Evolutionary conservation across 1,140 invertebrate species (phyloP).

Genomic region (Chlorops oryzae): DNA sequence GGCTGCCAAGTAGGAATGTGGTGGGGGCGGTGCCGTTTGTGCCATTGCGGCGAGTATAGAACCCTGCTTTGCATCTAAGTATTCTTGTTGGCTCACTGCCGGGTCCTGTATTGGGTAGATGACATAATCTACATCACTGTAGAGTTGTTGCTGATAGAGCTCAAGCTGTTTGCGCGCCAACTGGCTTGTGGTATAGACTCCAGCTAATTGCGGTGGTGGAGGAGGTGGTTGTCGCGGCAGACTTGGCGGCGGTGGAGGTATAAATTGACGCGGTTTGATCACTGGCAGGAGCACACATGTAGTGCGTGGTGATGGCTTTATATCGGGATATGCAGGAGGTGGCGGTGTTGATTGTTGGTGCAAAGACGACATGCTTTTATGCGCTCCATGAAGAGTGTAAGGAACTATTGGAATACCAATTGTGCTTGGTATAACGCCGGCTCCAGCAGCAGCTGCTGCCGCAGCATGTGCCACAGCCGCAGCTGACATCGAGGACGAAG

Average conservation of each 20-base stretch:
- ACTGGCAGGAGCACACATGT: conserved; percentile 45
- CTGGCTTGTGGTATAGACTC: conserved; percentile 61
- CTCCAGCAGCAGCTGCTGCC: conserved; percentile 15
- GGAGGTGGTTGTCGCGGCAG: conserved; percentile 51
- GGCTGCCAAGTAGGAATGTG: conserved; percentile 50
- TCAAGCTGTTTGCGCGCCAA: conserved; percentile 71
- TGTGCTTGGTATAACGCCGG: conserved; percentile 16
- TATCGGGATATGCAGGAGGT: conserved; percentile 51
- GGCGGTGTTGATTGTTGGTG: conserved; percentile 45
- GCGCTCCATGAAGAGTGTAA: conserved; percentile 31
- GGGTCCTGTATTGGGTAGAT: conserved; percentile 85
- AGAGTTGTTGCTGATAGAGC: conserved; percentile 78
- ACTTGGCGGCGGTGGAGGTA: conserved; percentile 51
- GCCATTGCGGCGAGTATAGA: conserved; percentile 58
- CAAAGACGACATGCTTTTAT: conserved; percentile 41
- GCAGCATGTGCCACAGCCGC: conserved; percentile 4
- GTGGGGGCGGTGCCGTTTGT: conserved; percentile 52
- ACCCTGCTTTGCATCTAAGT: conserved; percentile 77
- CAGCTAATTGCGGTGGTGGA: conserved; percentile 54
- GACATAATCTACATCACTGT: conserved; percentile 83
- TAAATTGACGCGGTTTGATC: conserved; percentile 43
- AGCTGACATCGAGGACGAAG: conserved; percentile 9
- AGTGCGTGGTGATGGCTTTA: conserved; percentile 46
- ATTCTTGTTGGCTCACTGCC: conserved; percentile 80
- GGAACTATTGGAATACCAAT: conserved; percentile 45